Evolutionary conservation across 2,113 vertebrate genomes (phyloP).

Genomic region (Rissa tridactyla): DNA sequence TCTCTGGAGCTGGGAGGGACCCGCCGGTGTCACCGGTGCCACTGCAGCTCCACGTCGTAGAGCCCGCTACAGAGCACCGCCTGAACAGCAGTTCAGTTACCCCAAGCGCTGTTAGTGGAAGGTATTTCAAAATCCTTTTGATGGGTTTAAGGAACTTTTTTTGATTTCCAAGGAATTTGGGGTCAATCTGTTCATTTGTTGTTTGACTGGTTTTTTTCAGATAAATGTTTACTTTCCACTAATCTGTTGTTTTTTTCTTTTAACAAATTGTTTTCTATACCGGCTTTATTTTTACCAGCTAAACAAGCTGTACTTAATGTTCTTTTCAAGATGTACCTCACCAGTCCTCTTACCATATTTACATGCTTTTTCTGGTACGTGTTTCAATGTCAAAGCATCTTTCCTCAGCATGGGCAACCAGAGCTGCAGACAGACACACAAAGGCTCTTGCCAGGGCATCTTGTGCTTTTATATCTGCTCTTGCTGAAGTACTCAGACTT

Average conservation of each 20-base stretch:
- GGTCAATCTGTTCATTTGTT: background rate
- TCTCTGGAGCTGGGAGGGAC: fast-evolving
- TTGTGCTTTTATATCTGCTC: background rate
- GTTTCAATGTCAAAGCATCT: background rate
- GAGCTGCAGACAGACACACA: background rate
- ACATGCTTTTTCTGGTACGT: background rate
- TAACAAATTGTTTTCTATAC: background rate
- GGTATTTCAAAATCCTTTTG: background rate
- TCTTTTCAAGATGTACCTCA: background rate
- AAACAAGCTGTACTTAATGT: background rate
- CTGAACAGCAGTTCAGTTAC: background rate
- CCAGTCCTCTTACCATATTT: background rate
- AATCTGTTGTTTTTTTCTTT: background rate
- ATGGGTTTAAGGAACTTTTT: background rate
- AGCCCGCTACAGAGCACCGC: background rate
- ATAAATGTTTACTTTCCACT: background rate
- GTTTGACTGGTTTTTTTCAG: background rate
- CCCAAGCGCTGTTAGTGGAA: background rate
- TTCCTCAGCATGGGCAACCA: background rate
- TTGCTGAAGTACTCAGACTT: background rate
- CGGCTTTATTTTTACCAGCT: background rate
- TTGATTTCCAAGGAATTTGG: background rate
- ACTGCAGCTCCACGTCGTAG: background rate
- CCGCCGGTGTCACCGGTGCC: fast-evolving
- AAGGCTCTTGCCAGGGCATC: background rate